These are phyloP conservation scores for Thysanoteuthis rhombus DNA, from an alignment of 2,888 invertebrate species.

Conservation along the genomic window DNA sequence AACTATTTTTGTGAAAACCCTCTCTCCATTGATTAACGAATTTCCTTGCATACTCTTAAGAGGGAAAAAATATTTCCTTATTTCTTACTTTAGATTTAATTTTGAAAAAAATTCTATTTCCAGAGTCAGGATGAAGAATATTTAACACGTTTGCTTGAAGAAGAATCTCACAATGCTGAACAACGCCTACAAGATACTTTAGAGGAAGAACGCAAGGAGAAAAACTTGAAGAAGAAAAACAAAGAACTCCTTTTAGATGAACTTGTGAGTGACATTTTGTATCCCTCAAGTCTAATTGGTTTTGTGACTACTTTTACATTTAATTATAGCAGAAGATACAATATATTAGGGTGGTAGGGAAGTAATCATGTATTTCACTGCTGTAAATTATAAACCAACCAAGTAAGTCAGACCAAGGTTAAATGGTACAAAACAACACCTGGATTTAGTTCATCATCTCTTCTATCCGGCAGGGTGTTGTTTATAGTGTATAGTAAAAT, in stretches of 20 bases:
- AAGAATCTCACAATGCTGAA: conserved; percentile 66
- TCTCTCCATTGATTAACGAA: background rate
- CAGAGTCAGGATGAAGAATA: conserved; percentile 82
- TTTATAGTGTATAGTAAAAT: no score
- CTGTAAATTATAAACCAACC: no score
- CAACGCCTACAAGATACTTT: conserved; percentile 76
- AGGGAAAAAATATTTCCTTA: background rate
- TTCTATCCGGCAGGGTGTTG: no score
- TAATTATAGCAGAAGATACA: background rate
- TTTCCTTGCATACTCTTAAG: background rate
- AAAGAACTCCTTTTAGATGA: conserved; percentile 93
- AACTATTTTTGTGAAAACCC: background rate
- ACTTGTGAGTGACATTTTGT: conserved; percentile 69
- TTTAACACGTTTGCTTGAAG: conserved; percentile 73
- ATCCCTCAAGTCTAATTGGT: background rate
- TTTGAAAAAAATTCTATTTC: conserved; percentile 38
- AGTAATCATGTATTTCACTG: no score
- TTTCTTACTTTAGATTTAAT: background rate
- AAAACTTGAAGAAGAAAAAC: conserved; percentile 80
- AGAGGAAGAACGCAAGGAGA: conserved; percentile 72
- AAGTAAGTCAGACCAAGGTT: no score
- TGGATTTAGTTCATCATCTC: no score
- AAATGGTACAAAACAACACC: no score
- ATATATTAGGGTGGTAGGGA: no score
- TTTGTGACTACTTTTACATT: background rate